Conservation (phyloP, 2,113 vertebrate genomes). For the Pluvialis apricaria region DNA sequence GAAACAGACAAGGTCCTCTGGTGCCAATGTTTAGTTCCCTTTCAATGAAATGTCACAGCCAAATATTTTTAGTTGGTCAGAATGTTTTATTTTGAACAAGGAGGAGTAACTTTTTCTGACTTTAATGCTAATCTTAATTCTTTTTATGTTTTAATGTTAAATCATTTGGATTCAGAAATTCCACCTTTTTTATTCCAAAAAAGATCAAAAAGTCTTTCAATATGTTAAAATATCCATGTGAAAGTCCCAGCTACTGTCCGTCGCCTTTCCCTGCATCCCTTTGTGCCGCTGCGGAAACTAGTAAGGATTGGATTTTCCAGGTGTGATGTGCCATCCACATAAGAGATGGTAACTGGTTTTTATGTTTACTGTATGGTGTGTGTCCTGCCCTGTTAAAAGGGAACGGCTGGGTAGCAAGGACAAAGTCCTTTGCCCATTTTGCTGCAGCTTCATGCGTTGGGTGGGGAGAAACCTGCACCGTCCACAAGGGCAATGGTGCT, state of each 20-base stretch:
- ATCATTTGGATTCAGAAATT: not conserved
- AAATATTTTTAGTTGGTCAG: not conserved
- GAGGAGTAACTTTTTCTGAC: not conserved
- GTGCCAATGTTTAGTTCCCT: not conserved
- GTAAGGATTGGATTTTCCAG: not conserved
- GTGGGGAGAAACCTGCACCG: not conserved
- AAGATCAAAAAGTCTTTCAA: not conserved
- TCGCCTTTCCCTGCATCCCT: not conserved
- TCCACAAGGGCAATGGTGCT: accelerated
- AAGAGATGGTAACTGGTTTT: not conserved
- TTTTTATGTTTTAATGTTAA: not conserved
- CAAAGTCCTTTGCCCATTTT: not conserved
- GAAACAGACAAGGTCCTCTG: not conserved
- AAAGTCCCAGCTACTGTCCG: not conserved
- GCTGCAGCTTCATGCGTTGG: not conserved
- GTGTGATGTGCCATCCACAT: not conserved
- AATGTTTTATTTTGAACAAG: not conserved
- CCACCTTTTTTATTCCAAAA: not conserved
- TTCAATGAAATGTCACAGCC: not conserved
- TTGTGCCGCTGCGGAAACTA: not conserved
- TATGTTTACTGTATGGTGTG: not conserved
- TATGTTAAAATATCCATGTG: not conserved
- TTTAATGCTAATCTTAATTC: not conserved
- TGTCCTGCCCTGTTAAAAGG: not conserved
- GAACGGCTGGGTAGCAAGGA: not conserved